These are phyloP conservation scores for Masnerella sp. DNA, from an alignment of 2,888 invertebrate species.

Conservation along the genomic window DNA sequence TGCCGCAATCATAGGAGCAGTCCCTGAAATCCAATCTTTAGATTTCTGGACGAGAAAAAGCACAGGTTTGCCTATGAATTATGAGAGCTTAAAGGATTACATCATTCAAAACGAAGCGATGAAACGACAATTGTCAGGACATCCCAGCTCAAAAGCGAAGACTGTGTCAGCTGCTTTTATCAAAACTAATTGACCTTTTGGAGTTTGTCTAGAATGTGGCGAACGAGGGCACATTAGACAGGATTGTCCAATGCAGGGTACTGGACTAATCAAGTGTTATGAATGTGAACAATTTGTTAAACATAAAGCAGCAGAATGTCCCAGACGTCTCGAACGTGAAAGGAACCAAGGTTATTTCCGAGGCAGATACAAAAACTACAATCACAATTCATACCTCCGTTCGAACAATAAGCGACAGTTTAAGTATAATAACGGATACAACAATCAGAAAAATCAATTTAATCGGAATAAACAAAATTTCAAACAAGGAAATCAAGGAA, in stretches of 20 bases:
- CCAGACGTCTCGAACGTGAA: not conserved
- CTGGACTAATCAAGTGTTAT: slow-evolving; percentile 19
- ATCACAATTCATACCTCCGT: too few species aligned
- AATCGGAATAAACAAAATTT: too few species aligned
- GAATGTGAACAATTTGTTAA: slow-evolving; percentile 8
- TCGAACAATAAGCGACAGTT: too few species aligned
- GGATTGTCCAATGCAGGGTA: slow-evolving; percentile 1
- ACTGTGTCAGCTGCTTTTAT: not conserved
- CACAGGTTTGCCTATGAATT: not conserved
- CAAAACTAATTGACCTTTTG: not conserved
- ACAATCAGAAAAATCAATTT: too few species aligned
- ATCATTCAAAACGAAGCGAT: slow-evolving; percentile 2
- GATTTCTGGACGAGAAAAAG: slow-evolving; percentile 21
- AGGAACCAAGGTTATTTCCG: not conserved
- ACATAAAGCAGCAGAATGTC: slow-evolving; percentile 15
- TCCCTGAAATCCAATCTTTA: slow-evolving; percentile 50
- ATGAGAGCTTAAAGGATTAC: not conserved
- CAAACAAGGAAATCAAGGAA: too few species aligned
- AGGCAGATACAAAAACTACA: not conserved
- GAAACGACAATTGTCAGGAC: not conserved
- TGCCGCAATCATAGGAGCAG: slow-evolving; percentile 24
- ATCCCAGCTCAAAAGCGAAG: not conserved
- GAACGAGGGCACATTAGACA: not conserved
- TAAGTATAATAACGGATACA: too few species aligned
- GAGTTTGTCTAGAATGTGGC: slow-evolving; percentile 6